Evolutionary conservation across 53 echinoderm and acorn worm genomes (phyloP).

Genomic region (Actinopyga echinites): DNA sequence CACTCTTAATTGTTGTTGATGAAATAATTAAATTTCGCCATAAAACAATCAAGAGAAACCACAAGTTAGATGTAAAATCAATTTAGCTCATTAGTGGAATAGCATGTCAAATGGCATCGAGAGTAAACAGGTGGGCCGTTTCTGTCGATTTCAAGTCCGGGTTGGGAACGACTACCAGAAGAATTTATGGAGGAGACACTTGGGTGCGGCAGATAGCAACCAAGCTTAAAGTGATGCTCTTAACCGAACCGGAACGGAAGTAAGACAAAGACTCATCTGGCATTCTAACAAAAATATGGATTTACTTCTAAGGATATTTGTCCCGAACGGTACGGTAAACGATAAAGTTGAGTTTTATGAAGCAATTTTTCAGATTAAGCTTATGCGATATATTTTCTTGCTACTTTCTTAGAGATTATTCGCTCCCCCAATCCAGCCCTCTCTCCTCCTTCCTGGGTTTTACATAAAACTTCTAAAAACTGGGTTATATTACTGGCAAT

Average conservation of each 20-base stretch:
- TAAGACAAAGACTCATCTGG: no score
- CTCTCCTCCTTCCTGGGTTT: no score
- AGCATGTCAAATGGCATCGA: no score
- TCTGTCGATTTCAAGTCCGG: background rate
- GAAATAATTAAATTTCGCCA: conserved; percentile 14
- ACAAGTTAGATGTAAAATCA: background rate
- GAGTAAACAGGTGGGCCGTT: conserved; percentile 7
- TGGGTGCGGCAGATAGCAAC: background rate
- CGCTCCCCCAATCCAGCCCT: no score
- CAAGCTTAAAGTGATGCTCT: background rate
- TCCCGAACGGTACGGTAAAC: background rate
- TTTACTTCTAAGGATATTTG: background rate
- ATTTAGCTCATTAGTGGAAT: no score
- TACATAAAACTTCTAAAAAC: no score
- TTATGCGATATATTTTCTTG: no score
- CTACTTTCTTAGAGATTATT: no score
- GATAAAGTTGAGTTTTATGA: no score
- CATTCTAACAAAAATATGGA: background rate
- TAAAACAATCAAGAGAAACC: background rate
- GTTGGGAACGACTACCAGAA: background rate
- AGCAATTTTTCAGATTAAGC: no score
- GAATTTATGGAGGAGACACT: background rate
- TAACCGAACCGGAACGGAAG: no score
- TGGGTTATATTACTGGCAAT: no score
- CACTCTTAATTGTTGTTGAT: conserved; percentile 40